phyloP scores from a whole-genome alignment of 2,797 vertebrate species.

The Coregonus suidteri region DNA sequence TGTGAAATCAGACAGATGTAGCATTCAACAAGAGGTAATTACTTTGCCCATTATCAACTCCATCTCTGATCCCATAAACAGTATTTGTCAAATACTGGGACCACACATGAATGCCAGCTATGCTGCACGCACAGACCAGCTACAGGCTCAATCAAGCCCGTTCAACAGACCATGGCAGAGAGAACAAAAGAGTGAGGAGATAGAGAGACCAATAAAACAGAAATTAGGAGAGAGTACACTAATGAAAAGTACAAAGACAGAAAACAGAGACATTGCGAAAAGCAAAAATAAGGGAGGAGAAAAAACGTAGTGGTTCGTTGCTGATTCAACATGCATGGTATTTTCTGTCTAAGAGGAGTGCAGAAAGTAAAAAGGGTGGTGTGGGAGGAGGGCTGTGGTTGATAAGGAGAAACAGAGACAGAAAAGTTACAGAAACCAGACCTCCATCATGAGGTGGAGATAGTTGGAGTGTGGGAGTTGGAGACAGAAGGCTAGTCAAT shows the following conservation, averaged over 20 bases:
- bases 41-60: background rate
- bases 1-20: background rate
- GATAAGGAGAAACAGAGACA: background rate
- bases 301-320: background rate
- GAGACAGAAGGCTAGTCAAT: background rate
- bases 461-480: background rate
- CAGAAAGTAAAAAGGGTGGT: background rate
- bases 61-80: background rate
- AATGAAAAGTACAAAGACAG: too few species aligned
- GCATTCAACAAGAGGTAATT: background rate
- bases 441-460: background rate
- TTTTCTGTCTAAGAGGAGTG: background rate
- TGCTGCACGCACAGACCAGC: background rate
- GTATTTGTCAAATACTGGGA: background rate
- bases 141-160: background rate
- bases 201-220: too few species aligned
- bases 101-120: background rate
- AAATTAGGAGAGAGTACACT: too few species aligned
- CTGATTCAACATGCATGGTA: background rate
- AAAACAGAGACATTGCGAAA: too few species aligned
- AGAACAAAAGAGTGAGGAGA: too few species aligned
- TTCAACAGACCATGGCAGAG: background rate
- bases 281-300: too few species aligned
- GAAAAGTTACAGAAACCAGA: background rate
- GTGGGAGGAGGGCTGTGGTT: background rate